Evolutionary conservation across 2,797 vertebrate species (phyloP), one percentile per base, ranked within the genome.

Genomic region (Rhincodon typus): DNA sequence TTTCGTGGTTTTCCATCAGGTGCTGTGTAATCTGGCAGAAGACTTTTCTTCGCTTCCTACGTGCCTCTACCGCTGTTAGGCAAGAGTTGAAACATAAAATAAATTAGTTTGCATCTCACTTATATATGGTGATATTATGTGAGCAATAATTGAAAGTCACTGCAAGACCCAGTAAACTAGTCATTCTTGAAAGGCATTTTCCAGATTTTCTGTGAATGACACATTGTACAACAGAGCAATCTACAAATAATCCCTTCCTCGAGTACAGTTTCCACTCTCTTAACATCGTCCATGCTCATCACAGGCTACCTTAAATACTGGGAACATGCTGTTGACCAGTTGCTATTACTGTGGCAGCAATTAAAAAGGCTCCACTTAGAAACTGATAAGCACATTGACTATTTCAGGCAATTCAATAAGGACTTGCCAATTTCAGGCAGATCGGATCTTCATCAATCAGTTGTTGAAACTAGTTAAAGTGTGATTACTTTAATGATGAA

Each of bases 11-110:
- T 97, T 99, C 98, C 96, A 99, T 96, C 95, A 99, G 97, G 97
- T 99, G 99, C 95, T 99, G 98, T 17, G 98, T 99, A 97, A 99
- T 99, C 97, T 99, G 98, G 96, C 99, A 99, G 97, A 99, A 99
- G 96, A 98, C 98, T 98, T 98, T 99, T 96, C 98, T 98, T 97
- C 98, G 95, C 23, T 95, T 98, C 97, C 98, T 99, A 96, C 97
- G 98, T 95, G 97, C 13, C n/a, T 77, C 94, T 50, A 46, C 46
- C 53, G n/a, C 94, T 95, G 94, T 95, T 77, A 50, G 46, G 19
- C 46, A 77, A 95, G 70, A 57, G 50, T 34, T n/a, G 46, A 95
- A 77, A 42, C 69, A 50, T 21, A 19, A 77, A 50, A 74, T 34
- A 17, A 77, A 74, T 21, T 53, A 27, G 34, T 95, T 74, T 34